Evolutionary conservation across 1,140 invertebrate species (phyloP).

Genomic region (Monomorium pharaonis): DNA sequence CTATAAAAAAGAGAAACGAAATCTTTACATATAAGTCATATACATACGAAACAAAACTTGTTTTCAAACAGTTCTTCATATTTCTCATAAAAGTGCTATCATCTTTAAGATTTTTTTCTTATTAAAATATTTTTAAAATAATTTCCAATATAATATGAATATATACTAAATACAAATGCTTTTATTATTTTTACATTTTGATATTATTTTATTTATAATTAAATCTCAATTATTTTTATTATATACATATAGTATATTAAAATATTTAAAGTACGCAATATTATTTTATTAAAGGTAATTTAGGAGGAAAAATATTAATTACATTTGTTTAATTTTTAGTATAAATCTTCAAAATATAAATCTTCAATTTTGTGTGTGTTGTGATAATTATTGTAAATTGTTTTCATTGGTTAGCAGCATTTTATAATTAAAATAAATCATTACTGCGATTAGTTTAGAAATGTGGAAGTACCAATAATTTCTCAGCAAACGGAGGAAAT

Average conservation of each 20-base stretch:
- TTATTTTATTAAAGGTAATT: neutral
- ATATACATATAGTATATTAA: neutral
- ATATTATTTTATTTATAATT: neutral
- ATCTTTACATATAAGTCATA: slow-evolving; percentile 2
- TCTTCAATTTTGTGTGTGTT: too few species aligned
- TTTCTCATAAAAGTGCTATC: neutral
- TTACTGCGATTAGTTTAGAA: neutral
- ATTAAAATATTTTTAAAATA: too few species aligned
- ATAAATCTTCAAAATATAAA: neutral
- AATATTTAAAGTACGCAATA: neutral
- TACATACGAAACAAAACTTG: neutral
- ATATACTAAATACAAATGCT: neutral
- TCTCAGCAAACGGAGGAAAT: slow-evolving; percentile 6
- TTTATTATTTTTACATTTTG: neutral
- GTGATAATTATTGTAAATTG: neutral
- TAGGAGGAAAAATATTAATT: slow-evolving; percentile 5
- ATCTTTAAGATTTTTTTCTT: too few species aligned
- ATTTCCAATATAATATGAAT: too few species aligned
- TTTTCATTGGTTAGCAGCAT: neutral
- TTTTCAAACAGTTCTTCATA: neutral
- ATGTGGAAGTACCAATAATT: slow-evolving; percentile 8
- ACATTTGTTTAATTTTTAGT: neutral
- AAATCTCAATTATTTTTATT: neutral
- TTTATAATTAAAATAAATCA: slow-evolving; percentile 8
- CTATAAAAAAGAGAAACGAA: neutral